A percentile compares a stretch with the other conserved stretches of the same genome.
phyloP scores from a whole-genome alignment of 2,113 vertebrate species.

The Pollachius pollachius region DNA sequence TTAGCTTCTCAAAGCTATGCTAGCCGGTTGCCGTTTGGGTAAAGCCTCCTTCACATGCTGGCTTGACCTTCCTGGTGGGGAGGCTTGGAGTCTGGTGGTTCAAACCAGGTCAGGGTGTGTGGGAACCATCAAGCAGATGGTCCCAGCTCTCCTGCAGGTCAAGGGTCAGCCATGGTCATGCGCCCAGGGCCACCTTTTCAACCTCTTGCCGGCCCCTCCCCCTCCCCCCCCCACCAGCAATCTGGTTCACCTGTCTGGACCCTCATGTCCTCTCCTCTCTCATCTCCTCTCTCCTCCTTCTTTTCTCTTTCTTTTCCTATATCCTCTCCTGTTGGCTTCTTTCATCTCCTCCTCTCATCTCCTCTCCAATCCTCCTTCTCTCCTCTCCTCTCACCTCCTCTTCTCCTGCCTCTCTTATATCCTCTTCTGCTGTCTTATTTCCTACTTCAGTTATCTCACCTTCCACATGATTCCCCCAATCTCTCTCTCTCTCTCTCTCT shows the following conservation, averaged over 20 bases:
- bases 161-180: constrained; percentile 27
- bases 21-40: too few relatives aligned
- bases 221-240: neutral
- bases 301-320: neutral
- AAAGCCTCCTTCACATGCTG: too few relatives aligned
- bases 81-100: constrained; percentile 12
- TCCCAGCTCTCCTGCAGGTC: constrained; percentile 19
- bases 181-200: constrained; percentile 28
- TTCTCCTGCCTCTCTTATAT: neutral
- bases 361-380: neutral
- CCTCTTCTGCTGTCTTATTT: neutral
- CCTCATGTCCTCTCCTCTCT: neutral
- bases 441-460: neutral
- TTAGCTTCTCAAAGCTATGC: too few relatives aligned
- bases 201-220: neutral
- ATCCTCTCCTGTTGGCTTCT: neutral
- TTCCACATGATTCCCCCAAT: neutral
- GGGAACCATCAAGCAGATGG: constrained; percentile 40
- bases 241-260: neutral
- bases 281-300: neutral
- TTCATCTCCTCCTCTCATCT: neutral
- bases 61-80: too few relatives aligned
- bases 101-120: neutral
- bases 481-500: neutral
- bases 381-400: neutral